Conservation (phyloP, 2,797 vertebrate genomes). For the Eremophila alpestris region DNA sequence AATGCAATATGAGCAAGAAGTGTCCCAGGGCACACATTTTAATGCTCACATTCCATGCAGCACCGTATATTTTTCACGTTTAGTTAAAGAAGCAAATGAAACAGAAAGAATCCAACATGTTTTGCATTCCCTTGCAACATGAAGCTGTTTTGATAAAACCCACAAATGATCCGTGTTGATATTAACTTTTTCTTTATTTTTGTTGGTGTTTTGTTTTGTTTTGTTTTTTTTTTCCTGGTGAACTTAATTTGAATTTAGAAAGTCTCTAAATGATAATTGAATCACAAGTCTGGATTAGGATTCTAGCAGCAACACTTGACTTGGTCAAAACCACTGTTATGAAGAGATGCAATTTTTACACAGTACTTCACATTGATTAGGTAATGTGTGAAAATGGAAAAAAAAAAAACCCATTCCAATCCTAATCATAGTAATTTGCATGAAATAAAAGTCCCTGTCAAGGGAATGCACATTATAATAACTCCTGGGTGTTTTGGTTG, state of each 20-base stretch:
- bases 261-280: conserved; percentile 86
- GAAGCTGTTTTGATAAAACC: conserved; percentile 63
- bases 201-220: neutral
- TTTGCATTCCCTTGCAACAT: conserved; percentile 41
- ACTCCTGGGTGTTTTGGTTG: conserved; percentile 83
- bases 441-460: conserved; percentile 95
- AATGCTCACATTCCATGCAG: conserved; percentile 57
- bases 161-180: conserved; percentile 68
- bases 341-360: conserved; percentile 98
- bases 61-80: conserved; percentile 47
- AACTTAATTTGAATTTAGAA: conserved; percentile 82
- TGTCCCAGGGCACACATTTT: conserved; percentile 65
- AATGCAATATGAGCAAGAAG: conserved; percentile 52
- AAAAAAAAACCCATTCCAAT: conserved; percentile 89
- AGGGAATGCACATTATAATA: conserved; percentile 83
- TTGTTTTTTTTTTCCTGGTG: neutral
- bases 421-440: conserved; percentile 99
- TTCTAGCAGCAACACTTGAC: conserved; percentile 99
- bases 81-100: conserved; percentile 52
- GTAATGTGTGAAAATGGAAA: conserved; percentile 91
- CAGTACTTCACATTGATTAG: conserved; percentile 99
- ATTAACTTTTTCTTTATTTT: neutral
- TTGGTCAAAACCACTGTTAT: conserved; percentile 99
- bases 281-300: conserved; percentile 99
- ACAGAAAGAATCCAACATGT: conserved; percentile 26